A percentile compares a stretch with the other conserved stretches of the same genome.
phyloP scores from a whole-genome alignment of 1,140 invertebrate species.

The Drosophila pruinosa region DNA sequence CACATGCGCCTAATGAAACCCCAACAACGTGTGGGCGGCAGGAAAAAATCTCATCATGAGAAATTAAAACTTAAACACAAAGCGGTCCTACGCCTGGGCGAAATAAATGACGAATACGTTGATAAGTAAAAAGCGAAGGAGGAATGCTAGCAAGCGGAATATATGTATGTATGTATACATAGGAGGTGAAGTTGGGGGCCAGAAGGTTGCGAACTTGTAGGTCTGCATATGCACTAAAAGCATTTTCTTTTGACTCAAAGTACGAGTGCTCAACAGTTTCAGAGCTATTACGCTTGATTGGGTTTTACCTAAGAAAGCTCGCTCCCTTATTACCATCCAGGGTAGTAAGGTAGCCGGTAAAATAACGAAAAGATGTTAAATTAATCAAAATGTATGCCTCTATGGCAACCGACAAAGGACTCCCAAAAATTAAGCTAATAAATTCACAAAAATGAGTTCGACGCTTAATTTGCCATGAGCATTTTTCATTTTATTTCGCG shows the following conservation, averaged over 20 bases:
- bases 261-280: slow-evolving; percentile 52
- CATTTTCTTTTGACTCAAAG: slow-evolving; percentile 32
- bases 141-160: not conserved
- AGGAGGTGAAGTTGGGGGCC: too few relatives aligned
- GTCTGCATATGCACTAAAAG: slow-evolving; percentile 37
- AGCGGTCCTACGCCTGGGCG: slow-evolving; percentile 17
- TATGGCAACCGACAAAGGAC: slow-evolving; percentile 25
- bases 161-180: too few relatives aligned
- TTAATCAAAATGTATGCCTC: slow-evolving; percentile 71
- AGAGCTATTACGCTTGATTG: slow-evolving; percentile 68
- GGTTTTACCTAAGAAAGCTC: slow-evolving; percentile 50
- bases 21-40: slow-evolving; percentile 10
- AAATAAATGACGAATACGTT: slow-evolving; percentile 41
- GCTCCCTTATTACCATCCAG: slow-evolving; percentile 8
- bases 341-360: slow-evolving; percentile 28
- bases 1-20: not conserved
- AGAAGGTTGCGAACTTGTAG: not conserved
- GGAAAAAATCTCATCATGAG: slow-evolving; percentile 63
- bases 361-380: slow-evolving; percentile 54
- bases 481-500: slow-evolving; percentile 74
- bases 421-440: slow-evolving; percentile 74
- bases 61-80: slow-evolving; percentile 76
- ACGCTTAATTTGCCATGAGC: slow-evolving; percentile 79
- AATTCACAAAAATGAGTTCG: slow-evolving; percentile 78
- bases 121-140: not conserved